A percentile compares a stretch with the other conserved stretches of the same genome.
Evolutionary conservation across 2,888 invertebrate species (phyloP).

Genomic region (Galeopsomyia nigrocyanea): DNA sequence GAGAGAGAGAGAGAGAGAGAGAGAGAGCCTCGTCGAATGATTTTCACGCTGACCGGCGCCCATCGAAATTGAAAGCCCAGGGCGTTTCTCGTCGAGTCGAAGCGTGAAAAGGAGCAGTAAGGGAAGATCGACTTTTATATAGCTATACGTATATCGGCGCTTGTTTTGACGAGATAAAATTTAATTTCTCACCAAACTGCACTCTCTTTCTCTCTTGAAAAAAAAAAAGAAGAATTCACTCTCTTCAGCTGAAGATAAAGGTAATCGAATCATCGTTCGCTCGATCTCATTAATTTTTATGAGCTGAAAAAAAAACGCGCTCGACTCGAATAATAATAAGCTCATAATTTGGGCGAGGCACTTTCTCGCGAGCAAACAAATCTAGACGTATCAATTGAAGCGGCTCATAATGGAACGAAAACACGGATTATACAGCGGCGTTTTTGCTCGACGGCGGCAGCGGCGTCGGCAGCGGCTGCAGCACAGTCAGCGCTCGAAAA

Average conservation of each 20-base stretch:
- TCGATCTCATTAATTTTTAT: too few relatives aligned
- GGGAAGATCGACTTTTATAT: slow-evolving; percentile 38
- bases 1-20: too few relatives aligned
- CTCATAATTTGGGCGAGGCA: not conserved
- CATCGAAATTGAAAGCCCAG: slow-evolving; percentile 51
- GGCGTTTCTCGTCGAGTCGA: slow-evolving; percentile 31
- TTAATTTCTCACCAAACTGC: slow-evolving; percentile 23
- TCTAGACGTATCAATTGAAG: slow-evolving; percentile 28
- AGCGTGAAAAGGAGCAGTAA: slow-evolving; percentile 32
- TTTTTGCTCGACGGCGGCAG: slow-evolving; percentile 6
- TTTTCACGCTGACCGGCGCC: slow-evolving; percentile 47
- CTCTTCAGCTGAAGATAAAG: not conserved
- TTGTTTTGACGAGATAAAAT: slow-evolving; percentile 39
- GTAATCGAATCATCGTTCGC: too few relatives aligned
- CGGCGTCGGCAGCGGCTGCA: not conserved
- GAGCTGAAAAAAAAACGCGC: too few relatives aligned
- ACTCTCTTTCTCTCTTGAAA: too few relatives aligned
- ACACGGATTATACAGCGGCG: slow-evolving; percentile 27
- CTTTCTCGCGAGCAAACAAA: slow-evolving; percentile 17
- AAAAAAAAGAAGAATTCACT: not conserved
- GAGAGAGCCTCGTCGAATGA: slow-evolving; percentile 33
- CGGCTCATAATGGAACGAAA: slow-evolving; percentile 31
- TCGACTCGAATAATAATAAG: too few relatives aligned
- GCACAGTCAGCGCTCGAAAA: slow-evolving; percentile 39
- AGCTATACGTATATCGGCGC: not conserved